Base-by-base conservation (phyloP, 2,113 vertebrate species). In the Zosterops japonicus region DNA sequence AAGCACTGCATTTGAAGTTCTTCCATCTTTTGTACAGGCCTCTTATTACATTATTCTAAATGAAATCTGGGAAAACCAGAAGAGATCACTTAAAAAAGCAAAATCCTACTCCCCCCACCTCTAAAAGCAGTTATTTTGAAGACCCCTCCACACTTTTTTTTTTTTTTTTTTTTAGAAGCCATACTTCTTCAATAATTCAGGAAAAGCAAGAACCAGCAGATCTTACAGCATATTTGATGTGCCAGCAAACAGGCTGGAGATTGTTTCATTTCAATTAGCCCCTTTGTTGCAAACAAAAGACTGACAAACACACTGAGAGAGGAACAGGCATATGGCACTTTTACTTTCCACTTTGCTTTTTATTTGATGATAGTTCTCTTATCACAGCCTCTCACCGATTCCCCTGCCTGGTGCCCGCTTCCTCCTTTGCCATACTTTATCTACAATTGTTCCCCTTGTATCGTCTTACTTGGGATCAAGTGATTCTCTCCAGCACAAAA, bases 221-320 rank as follows among this genome's bases (percentile, higher is more conserved):
- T 98, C 98, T 99, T 98, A 98, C 98, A 97, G 98, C 98, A 98
- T 98, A 98, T 97, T 98, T 98, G 98, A 99, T 98, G 98, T 98
- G 98, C 98, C 98, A 98, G 95, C 98, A 98, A 97, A 97, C 98
- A 98, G 98, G 97, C 98, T 97, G 97, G 98, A 97, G 96, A 97
- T 98, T 97, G 98, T 97, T 97, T 97, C 96, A 95, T 98, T 98
- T 99, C 99, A 99, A 98, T 99, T 99, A 99, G 98, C 94, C 97
- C 96, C 98, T 99, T 99, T 98, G 98, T 99, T 98, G 95, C 96
- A 95, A 96, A 98, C 98, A 98, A 98, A 98, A 97, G 98, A 94
- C 96, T 87, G 95, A 98, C 98, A 98, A 98, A 98, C 98, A 98
- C 96, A 97, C 98, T 87, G 98, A 96, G 97, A 93, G 92, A 94